Evolutionary conservation across 35 echinoderm and acorn worm genomes (phyloP), one percentile per base, ranked within the genome.

Genomic region (Anneissia japonica): DNA sequence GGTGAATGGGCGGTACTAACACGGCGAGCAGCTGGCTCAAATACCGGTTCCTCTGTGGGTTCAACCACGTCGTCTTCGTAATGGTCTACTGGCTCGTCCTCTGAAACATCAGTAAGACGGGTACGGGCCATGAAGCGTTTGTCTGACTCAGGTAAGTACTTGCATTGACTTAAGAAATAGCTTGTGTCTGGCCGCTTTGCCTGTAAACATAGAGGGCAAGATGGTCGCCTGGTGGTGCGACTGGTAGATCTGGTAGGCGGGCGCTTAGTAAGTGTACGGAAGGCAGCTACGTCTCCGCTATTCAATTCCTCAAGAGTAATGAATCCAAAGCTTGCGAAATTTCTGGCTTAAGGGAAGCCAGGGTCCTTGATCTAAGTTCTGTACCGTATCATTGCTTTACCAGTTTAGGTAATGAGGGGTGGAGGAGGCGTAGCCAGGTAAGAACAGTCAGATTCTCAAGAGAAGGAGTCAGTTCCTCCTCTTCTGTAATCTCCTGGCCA

Each of bases 361-460:
- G 77, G 9, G 87, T 93, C 14, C 51, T 32, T 0, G 83, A 83
- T 0, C 88, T 83, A 5, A 84, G 75, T 45, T 93, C 87, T 0
- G 91, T 84, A 3, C 86, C 91, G 51, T 89, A 89, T 11, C 91
- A 73, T 30, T 89, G 82, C 81, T 89, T 93, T 6, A 93, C 91
- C 0, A 93, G 87, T 35, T 80, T 81, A 19, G 89, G 85, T 2
- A 93, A 74, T 1, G 77, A 40, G 21, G 21, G n/a, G 36, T 91
- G 91, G 16, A 91, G 83, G 29, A 95, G 79, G 35, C 46, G 84
- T 30, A 95, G 46, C 89, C 88, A 93, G 10, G 86, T 88, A 3
- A 93, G 83, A 33, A 93, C 82, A n/a, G 90, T 77, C 72, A 93
- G 51, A 79, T 95, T 95, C 46, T 95, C 89, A 0, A 87, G 26